These are phyloP conservation scores for Cosmia pyralina DNA, from an alignment of 2,888 invertebrate species.

Conservation along the genomic window DNA sequence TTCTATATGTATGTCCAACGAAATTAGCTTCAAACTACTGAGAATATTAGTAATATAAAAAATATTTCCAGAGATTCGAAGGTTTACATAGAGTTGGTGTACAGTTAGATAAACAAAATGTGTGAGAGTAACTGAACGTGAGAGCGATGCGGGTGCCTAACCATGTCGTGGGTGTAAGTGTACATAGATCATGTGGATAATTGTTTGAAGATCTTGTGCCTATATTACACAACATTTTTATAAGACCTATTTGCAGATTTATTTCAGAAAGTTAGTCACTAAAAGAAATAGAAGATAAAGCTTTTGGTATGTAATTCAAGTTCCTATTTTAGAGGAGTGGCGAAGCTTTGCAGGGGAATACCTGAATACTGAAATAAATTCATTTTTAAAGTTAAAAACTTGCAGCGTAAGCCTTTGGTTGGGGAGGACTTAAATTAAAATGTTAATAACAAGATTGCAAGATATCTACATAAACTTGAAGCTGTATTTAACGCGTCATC, in stretches of 20 bases:
- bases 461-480: constrained; percentile 70
- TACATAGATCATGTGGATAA: constrained; percentile 5
- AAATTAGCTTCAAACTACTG: background rate
- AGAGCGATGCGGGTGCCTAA: constrained; percentile 9
- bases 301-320: constrained; percentile 64
- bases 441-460: constrained; percentile 64
- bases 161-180: constrained; percentile 12
- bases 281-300: constrained; percentile 65
- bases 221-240: constrained; percentile 25
- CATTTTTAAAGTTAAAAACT: constrained; percentile 62
- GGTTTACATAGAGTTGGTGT: constrained; percentile 23
- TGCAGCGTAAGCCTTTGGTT: constrained; percentile 71
- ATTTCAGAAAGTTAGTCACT: constrained; percentile 72
- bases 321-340: constrained; percentile 69
- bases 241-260: constrained; percentile 59
- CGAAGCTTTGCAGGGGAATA: constrained; percentile 75
- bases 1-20: background rate
- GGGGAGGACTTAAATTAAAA: constrained; percentile 60
- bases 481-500: constrained; percentile 76
- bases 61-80: constrained; percentile 29
- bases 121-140: constrained; percentile 25
- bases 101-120: constrained; percentile 22
- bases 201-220: constrained; percentile 49
- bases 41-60: constrained; percentile 2
- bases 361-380: constrained; percentile 67